These are phyloP conservation scores for Delichon dasypus DNA, from an alignment of 2,797 vertebrate species.

Conservation along the genomic window DNA sequence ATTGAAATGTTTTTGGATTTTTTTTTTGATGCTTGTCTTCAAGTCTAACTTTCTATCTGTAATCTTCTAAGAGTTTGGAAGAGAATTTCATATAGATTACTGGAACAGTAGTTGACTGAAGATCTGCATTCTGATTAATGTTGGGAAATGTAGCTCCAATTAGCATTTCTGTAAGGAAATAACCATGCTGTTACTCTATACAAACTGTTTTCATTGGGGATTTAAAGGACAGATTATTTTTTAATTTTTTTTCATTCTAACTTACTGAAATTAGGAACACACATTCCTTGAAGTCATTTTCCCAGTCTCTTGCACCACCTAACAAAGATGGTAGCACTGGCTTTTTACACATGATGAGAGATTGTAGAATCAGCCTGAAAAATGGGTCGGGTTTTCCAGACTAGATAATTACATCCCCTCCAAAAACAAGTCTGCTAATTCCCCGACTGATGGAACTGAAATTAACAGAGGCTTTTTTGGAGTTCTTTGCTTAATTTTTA, in stretches of 20 bases:
- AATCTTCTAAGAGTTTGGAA: neutral
- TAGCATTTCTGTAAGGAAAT: neutral
- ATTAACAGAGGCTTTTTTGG: fast-evolving
- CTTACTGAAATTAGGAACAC: neutral
- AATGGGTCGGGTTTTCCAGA: neutral
- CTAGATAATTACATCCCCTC: neutral
- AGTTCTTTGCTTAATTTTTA: fast-evolving
- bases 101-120: neutral
- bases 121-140: neutral
- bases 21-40: neutral
- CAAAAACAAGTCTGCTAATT: neutral
- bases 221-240: neutral
- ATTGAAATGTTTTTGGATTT: neutral
- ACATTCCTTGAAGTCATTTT: neutral
- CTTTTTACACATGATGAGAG: neutral
- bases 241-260: neutral
- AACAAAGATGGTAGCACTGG: neutral
- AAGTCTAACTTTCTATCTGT: neutral
- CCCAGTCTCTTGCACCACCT: neutral
- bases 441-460: neutral
- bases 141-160: neutral
- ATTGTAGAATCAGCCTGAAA: neutral
- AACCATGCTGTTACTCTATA: neutral
- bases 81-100: neutral
- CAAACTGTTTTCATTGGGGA: neutral